Conservation (phyloP, 2,797 vertebrate species). For the Hyperoplus lanceolatus region DNA sequence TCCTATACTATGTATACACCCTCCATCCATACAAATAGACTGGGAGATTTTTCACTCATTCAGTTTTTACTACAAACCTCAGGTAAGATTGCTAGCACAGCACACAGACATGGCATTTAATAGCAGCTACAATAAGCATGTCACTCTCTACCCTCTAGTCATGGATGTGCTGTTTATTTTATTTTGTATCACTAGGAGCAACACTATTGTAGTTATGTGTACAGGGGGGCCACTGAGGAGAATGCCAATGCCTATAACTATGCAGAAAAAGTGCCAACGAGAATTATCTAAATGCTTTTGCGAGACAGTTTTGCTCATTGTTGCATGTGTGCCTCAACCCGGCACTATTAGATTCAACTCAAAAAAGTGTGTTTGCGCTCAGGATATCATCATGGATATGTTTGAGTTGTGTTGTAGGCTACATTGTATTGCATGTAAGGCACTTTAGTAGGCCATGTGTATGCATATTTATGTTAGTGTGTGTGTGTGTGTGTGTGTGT, state of each 20-base stretch:
- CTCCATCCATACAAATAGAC: constrained; percentile 47
- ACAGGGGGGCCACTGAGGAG: not conserved
- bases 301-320: constrained; percentile 22
- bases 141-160: constrained; percentile 19
- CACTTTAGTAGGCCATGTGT: no score
- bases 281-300: constrained; percentile 34
- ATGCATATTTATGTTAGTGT: no score
- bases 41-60: constrained; percentile 47
- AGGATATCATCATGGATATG: no score
- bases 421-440: no score
- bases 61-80: constrained; percentile 53
- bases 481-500: no score
- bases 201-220: constrained; percentile 37
- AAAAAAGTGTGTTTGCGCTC: not conserved
- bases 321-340: constrained; percentile 13
- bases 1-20: constrained; percentile 22
- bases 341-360: not conserved
- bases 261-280: constrained; percentile 31
- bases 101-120: constrained; percentile 43
- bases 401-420: no score
- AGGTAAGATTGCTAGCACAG: constrained; percentile 55
- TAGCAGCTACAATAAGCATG: constrained; percentile 31
- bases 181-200: constrained; percentile 11
- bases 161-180: constrained; percentile 39
- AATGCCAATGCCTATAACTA: constrained; percentile 22